Evolutionary conservation across 2,113 vertebrate species (phyloP), one percentile per base, ranked within the genome.

Genomic region (Trichomycterus rosablanca): DNA sequence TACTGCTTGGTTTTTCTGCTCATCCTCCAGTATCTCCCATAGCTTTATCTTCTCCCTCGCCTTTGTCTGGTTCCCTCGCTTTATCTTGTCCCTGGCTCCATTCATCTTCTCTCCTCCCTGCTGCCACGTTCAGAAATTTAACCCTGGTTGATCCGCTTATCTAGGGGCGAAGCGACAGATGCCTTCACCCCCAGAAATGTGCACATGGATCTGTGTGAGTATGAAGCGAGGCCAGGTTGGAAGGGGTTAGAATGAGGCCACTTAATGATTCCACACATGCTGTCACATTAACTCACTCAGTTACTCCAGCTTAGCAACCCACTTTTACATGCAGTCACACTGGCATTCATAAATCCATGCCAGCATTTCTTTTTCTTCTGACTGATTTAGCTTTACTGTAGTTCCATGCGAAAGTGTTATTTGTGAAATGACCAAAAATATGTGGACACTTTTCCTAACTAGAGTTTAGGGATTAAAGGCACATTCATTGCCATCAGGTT

Each of bases 81-180:
- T 14, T 40, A 40, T 40, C 37, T 40, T n/a, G 9, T 35, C n/a
- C 39, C 19, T 26, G 16, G 56, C 32, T 46, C 20, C 52, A 34
- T 26, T 71, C 37, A 46, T 44, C 20, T 3, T 49, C 48, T 62
- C 11, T 53, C 20, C 40, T 35, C 16, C 15, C 12, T 42, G 18
- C 10, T 42, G 23, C 37, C 43, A 23, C 22, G 2, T 48, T 43
- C 32, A 35, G 23, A 64, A 46, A 48, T 59, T 11, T 60, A 70
- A 65, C 55, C 34, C 35, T n/a, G 52, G 44, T 54, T 20, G 28
- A 66, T 56, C 58, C 12, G 19, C 24, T 49, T 46, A 37, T 45
- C 16, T 32, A 45, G 24, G 23, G 26, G 43, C 19, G 7, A 60
- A 70, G 19, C 10, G 22, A 48, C 61, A 70, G 48, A 58, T 58